These are phyloP conservation scores for Pachyramphus minor DNA, from an alignment of 2,113 vertebrate species.

Conservation along the genomic window DNA sequence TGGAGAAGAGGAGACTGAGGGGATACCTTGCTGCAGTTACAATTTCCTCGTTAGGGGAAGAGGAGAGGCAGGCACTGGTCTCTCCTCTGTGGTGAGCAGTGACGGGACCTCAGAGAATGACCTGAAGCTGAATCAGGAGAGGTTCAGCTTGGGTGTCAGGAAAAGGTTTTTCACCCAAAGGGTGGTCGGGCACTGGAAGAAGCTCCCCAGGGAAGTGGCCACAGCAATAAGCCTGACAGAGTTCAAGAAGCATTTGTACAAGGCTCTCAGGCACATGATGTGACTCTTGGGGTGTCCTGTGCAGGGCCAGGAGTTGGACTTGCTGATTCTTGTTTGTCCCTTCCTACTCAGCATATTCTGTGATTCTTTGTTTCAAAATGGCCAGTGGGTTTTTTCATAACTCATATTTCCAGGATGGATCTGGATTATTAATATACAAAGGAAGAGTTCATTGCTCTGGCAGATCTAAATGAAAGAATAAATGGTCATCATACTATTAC, in stretches of 20 bases:
- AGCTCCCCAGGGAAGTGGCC: not conserved
- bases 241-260: not conserved
- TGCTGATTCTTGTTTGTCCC: not conserved
- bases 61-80: not conserved
- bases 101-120: not conserved
- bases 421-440: not conserved
- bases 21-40: not conserved
- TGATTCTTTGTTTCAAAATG: not conserved
- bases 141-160: not conserved
- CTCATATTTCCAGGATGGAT: not conserved
- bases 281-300: not conserved
- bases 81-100: not conserved
- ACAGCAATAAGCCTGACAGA: not conserved
- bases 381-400: not conserved
- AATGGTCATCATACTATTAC: not conserved
- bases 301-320: not conserved
- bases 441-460: not conserved
- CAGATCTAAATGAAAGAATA: not conserved
- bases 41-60: not conserved
- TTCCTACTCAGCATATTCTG: not conserved
- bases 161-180: not conserved
- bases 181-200: not conserved
- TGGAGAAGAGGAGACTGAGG: not conserved
- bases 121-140: not conserved
- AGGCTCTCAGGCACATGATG: not conserved